Evolutionary conservation across 1,140 invertebrate genomes (phyloP).

Genomic region (Scylla paramamosain): DNA sequence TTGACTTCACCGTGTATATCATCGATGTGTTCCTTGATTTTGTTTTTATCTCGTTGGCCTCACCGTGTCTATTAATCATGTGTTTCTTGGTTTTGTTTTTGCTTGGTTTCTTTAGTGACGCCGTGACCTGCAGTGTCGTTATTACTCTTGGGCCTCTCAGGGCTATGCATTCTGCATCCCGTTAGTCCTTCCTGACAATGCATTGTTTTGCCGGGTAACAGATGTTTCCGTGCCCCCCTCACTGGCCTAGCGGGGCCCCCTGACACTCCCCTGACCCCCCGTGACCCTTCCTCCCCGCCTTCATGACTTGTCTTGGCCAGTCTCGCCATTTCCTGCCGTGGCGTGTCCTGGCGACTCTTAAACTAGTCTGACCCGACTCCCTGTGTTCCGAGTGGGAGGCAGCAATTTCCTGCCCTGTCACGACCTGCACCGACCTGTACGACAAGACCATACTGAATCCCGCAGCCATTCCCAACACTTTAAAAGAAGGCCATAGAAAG

Average conservation of each 20-base stretch:
- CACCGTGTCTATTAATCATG: too few relatives aligned
- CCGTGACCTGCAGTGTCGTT: neutral
- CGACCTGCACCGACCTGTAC: neutral
- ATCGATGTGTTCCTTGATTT: too few relatives aligned
- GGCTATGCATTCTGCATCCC: neutral
- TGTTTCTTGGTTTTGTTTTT: too few relatives aligned
- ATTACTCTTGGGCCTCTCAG: neutral
- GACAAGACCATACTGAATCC: neutral
- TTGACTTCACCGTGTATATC: too few relatives aligned
- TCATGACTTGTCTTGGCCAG: neutral
- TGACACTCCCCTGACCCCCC: neutral
- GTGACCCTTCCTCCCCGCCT: neutral
- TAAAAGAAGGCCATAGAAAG: neutral
- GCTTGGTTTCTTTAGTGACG: too few relatives aligned
- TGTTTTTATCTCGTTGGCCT: too few relatives aligned
- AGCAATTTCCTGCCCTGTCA: constrained; percentile 10
- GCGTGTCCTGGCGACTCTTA: neutral
- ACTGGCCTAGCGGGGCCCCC: neutral
- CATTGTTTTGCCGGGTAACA: neutral
- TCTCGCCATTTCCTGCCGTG: neutral
- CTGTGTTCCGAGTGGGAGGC: neutral
- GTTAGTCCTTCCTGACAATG: neutral
- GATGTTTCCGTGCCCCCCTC: neutral
- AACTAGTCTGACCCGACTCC: neutral
- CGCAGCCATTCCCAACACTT: neutral